These are phyloP conservation scores for Arothron firmamentum DNA, from an alignment of 2,113 vertebrate species.

Conservation along the genomic window DNA sequence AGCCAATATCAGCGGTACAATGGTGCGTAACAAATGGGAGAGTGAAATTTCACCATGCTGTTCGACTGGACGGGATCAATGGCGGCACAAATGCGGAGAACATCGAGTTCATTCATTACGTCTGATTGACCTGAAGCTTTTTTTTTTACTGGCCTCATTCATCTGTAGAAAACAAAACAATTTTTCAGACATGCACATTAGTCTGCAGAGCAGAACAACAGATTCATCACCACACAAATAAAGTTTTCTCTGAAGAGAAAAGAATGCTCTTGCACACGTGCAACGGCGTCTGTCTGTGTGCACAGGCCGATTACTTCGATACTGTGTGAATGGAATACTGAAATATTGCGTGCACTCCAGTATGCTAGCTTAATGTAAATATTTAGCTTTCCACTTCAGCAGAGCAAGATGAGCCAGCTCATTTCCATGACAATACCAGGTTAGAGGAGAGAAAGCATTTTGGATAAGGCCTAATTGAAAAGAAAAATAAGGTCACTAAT, in stretches of 20 bases:
- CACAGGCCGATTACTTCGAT: conserved; percentile 52
- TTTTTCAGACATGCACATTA: conserved; percentile 1
- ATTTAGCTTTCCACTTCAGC: conserved; percentile 72
- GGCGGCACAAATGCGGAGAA: conserved; percentile 15
- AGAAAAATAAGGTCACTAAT: conserved; percentile 43
- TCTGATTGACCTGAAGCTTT: conserved; percentile 37
- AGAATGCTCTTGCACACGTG: conserved; percentile 1
- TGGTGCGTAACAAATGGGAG: conserved; percentile 25
- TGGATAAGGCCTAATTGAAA: conserved; percentile 18
- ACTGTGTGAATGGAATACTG: conserved; percentile 65
- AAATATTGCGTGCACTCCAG: conserved; percentile 26
- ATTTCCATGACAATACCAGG: conserved; percentile 64
- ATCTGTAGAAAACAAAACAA: conserved; percentile 9
- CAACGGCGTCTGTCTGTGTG: no score
- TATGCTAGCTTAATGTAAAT: conserved; percentile 61
- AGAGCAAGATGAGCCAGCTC: conserved; percentile 55
- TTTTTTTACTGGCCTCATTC: conserved; percentile 5
- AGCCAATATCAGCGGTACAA: conserved; percentile 8
- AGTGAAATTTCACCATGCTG: conserved; percentile 20
- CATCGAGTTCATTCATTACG: conserved; percentile 34
- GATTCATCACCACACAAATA: background rate
- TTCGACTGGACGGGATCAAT: conserved; percentile 44
- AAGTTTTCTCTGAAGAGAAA: conserved; percentile 9
- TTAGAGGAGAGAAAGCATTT: conserved; percentile 43
- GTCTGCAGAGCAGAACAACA: background rate